These are phyloP conservation scores for Brevimyrus niger DNA, from an alignment of 2,113 vertebrate genomes.

Conservation along the genomic window DNA sequence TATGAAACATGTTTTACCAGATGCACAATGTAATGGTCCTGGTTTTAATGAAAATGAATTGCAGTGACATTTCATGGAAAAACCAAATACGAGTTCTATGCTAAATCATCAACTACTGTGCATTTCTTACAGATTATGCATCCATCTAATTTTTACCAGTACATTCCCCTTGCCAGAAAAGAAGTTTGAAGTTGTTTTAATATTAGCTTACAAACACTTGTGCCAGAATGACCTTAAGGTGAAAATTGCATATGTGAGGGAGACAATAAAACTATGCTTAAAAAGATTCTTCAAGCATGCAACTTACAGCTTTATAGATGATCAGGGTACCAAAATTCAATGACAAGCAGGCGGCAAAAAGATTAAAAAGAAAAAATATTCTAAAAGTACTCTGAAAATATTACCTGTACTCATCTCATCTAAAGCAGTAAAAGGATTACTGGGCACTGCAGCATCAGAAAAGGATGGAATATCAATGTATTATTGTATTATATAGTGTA, in stretches of 20 bases:
- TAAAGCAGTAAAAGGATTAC: neutral
- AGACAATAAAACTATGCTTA: neutral
- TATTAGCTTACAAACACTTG: neutral
- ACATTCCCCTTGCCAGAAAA: neutral
- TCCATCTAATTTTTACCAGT: neutral
- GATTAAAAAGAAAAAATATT: neutral
- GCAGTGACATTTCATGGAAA: neutral
- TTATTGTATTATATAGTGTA: too few species aligned
- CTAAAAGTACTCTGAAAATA: neutral
- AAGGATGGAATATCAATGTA: neutral
- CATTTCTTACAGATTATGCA: neutral
- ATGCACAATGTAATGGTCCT: neutral
- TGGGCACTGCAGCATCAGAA: neutral
- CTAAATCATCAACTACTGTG: neutral
- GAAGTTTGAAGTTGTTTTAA: neutral
- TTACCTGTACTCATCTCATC: neutral
- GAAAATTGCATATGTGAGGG: neutral
- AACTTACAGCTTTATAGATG: neutral
- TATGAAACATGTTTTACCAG: neutral
- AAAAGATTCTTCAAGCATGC: neutral
- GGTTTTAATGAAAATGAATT: neutral
- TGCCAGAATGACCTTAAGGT: neutral
- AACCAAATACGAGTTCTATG: neutral
- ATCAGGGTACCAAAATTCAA: neutral
- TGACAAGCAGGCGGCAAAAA: neutral